These are phyloP conservation scores for Pollenia angustigena DNA, from an alignment of 2,888 invertebrate species.

Conservation along the genomic window DNA sequence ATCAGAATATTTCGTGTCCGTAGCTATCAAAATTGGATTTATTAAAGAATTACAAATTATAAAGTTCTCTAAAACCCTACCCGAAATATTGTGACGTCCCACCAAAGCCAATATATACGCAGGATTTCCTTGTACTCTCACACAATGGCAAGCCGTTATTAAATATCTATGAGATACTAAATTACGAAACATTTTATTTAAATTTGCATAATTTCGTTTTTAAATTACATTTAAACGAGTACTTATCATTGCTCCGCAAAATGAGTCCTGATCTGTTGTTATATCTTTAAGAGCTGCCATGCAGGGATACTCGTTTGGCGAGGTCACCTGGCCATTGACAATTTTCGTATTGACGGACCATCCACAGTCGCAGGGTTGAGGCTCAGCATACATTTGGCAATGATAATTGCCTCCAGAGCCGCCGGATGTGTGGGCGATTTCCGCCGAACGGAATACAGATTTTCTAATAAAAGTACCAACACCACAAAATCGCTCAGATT, in stretches of 20 bases:
- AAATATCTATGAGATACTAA: slow-evolving; percentile 82
- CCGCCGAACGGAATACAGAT: slow-evolving; percentile 77
- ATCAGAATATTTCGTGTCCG: slow-evolving; percentile 65
- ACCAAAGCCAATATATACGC: slow-evolving; percentile 82
- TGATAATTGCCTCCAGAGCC: slow-evolving; percentile 77
- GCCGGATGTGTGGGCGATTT: slow-evolving; percentile 80
- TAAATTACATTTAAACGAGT: neutral
- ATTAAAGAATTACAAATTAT: too few species aligned
- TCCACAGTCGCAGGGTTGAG: slow-evolving; percentile 81
- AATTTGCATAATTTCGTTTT: neutral
- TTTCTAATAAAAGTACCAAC: slow-evolving; percentile 76
- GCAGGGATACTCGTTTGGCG: slow-evolving; percentile 86
- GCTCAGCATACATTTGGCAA: slow-evolving; percentile 76
- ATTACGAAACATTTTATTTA: neutral
- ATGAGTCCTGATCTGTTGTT: slow-evolving; percentile 73
- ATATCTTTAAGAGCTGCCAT: slow-evolving; percentile 85
- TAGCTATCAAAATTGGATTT: neutral
- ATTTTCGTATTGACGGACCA: slow-evolving; percentile 84
- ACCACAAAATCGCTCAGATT: slow-evolving; percentile 81
- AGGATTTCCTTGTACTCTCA: slow-evolving; percentile 48
- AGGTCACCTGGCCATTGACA: slow-evolving; percentile 85
- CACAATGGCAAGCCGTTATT: slow-evolving; percentile 86
- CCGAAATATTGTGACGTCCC: slow-evolving; percentile 78
- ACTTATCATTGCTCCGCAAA: slow-evolving; percentile 85
- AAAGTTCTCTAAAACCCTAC: too few species aligned